A percentile compares a stretch with the other conserved stretches of the same genome.
Conservation (phyloP, 2,797 vertebrate species). For the Gallinago nigripennis region DNA sequence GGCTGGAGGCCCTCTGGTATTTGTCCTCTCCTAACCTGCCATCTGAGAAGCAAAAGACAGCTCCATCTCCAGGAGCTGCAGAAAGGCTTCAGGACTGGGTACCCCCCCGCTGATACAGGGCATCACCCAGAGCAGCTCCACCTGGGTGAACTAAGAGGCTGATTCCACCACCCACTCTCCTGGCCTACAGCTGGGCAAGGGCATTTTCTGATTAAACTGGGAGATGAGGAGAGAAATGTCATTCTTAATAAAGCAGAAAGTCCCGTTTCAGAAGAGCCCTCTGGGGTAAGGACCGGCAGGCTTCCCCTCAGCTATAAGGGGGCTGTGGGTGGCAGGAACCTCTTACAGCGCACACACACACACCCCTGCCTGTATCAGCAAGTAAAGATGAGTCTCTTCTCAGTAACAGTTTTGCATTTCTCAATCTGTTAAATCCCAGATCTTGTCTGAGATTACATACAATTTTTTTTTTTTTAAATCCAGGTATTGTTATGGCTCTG, state of each 20-base stretch:
- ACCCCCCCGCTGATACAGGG: background rate
- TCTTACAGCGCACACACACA: background rate
- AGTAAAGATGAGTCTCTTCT: background rate
- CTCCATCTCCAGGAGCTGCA: background rate
- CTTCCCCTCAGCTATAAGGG: background rate
- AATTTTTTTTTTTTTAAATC: background rate
- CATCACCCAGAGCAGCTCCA: background rate
- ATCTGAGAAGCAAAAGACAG: background rate
- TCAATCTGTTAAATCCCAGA: background rate
- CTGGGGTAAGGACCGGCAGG: background rate
- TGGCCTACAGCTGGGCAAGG: background rate
- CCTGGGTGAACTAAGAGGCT: background rate
- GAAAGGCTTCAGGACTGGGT: fast-evolving
- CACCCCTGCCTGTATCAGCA: fast-evolving
- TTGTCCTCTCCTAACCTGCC: background rate
- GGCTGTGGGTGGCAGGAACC: background rate
- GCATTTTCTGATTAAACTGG: background rate
- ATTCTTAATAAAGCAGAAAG: background rate
- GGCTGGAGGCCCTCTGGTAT: background rate
- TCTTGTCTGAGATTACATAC: background rate
- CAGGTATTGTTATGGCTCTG: background rate
- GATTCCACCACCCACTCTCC: background rate
- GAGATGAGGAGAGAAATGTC: background rate
- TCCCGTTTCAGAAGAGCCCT: background rate
- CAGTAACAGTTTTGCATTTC: background rate